A percentile compares a stretch with the other conserved stretches of the same genome.
These are phyloP conservation scores for Etia nguti DNA, from an alignment of 2,113 vertebrate genomes.

Conservation along the genomic window DNA sequence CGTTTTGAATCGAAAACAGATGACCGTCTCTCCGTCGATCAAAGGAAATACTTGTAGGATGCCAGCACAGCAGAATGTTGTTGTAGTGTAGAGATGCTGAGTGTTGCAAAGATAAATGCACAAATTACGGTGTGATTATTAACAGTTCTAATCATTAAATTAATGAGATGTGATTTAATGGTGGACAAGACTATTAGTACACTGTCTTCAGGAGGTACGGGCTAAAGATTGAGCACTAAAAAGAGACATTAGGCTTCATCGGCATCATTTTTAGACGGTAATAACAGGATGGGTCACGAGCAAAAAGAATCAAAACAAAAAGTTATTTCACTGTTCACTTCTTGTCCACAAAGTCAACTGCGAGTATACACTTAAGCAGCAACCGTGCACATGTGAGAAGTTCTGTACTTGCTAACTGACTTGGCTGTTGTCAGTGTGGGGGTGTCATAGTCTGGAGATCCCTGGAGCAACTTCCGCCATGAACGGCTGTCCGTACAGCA, in stretches of 20 bases:
- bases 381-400: not conserved
- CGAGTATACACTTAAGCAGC: not conserved
- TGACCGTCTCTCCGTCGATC: slow-evolving; percentile 24
- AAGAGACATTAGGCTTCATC: not conserved
- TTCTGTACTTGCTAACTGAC: not conserved
- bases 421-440: not conserved
- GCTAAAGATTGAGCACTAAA: slow-evolving; percentile 5
- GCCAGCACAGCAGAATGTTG: slow-evolving; percentile 38
- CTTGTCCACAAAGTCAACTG: not conserved
- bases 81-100: not conserved
- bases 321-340: not conserved
- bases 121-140: slow-evolving; percentile 45
- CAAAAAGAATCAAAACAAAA: not conserved
- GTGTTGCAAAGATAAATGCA: slow-evolving; percentile 40
- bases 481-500: not conserved
- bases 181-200: not conserved
- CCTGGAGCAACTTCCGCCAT: not conserved
- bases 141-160: slow-evolving; percentile 48
- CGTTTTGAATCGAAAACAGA: slow-evolving; percentile 15
- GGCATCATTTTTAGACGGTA: slow-evolving; percentile 40
- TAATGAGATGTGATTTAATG: slow-evolving; percentile 30
- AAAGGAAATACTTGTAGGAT: slow-evolving; percentile 21
- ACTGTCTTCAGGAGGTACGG: not conserved
- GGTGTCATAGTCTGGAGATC: not conserved
- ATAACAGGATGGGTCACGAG: not conserved